Base-by-base conservation (phyloP, 2,888 invertebrate genomes). In the Netelia inedita region DNA sequence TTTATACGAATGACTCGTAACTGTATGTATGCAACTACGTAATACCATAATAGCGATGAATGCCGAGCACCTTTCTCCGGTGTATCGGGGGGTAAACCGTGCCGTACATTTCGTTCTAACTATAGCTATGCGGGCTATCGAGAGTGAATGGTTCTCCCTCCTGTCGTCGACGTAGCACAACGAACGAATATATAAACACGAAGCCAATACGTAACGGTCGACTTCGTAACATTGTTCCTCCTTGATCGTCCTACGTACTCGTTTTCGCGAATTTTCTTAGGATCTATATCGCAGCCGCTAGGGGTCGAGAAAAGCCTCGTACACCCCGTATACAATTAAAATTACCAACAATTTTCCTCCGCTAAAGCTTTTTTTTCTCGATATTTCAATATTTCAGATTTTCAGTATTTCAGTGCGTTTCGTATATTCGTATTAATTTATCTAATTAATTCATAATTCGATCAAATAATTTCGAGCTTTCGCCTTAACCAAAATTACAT, bases 61-160 rank as follows among this genome's bases (percentile, higher is more conserved):
- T 86, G 73, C 74, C 80, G 78, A 72, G 78, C 78, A 79, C 85
- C 82, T 87, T 87, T 84, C 82, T 74, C 80, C 78, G 69, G 63
- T 43, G 19, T 65, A 35, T 68, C 28, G 79, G 65, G 74, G 78
- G 76, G 35, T 35, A 35, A 69, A 65, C 69, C 59, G 71, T 21
- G 53, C 78, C 63, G 57, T 79, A 78, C 82, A 79, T 85, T 85
- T 69, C 79, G 65, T 63, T 23, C 55, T 16, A 16, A 53, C 59
- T 53, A 35, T 19, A 73, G 19, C 14, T 35, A 65, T 50, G 28
- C 50, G n/a, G 55, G 35, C 14, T 43, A 14, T 59, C 55, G 23
- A 68, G 68, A 55, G 35, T 35, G 69, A 84, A 78, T 55, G 68
- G 41, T 61, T 53, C 50, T 68, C 61, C 63, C 61, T 14, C 43